Conservation (phyloP, 1,140 invertebrate species). For the Drosophila eugracilis region DNA sequence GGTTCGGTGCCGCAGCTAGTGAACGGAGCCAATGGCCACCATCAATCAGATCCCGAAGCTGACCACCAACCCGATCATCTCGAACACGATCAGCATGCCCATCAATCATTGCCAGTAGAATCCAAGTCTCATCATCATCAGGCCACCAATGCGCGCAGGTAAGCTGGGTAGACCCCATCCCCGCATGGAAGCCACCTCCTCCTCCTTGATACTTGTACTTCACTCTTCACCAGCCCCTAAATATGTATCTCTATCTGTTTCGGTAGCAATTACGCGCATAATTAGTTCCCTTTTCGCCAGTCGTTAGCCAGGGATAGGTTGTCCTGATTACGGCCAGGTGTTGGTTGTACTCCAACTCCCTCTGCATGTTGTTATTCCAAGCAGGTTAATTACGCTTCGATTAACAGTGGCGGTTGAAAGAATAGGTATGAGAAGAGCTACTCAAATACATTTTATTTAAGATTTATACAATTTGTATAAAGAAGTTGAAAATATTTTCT, state of each 20-base stretch:
- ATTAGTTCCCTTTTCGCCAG: slow-evolving; percentile 33
- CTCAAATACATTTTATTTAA: no score
- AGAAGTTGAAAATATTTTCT: no score
- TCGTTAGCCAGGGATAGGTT: slow-evolving; percentile 20
- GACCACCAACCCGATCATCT: slow-evolving; percentile 8
- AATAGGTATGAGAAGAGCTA: background rate
- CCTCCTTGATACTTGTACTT: background rate
- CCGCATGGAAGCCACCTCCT: slow-evolving; percentile 7
- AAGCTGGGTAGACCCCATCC: slow-evolving; percentile 39
- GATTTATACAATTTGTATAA: no score
- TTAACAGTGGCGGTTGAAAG: background rate
- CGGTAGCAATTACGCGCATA: slow-evolving; percentile 54
- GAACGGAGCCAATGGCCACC: slow-evolving; percentile 61
- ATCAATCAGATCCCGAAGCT: slow-evolving; percentile 24
- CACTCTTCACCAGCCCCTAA: slow-evolving; percentile 1
- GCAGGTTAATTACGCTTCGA: slow-evolving; percentile 27
- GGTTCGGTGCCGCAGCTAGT: slow-evolving; percentile 20
- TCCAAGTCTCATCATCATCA: slow-evolving; percentile 43
- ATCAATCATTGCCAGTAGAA: slow-evolving; percentile 55
- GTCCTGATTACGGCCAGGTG: slow-evolving; percentile 22
- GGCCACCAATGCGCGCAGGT: slow-evolving; percentile 75
- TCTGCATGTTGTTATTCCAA: slow-evolving; percentile 10
- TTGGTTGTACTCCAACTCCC: background rate
- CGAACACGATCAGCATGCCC: slow-evolving; percentile 37
- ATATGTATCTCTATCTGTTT: slow-evolving; percentile 14